Conservation (phyloP, 2,888 invertebrate species). For the Hemithea aestivaria region DNA sequence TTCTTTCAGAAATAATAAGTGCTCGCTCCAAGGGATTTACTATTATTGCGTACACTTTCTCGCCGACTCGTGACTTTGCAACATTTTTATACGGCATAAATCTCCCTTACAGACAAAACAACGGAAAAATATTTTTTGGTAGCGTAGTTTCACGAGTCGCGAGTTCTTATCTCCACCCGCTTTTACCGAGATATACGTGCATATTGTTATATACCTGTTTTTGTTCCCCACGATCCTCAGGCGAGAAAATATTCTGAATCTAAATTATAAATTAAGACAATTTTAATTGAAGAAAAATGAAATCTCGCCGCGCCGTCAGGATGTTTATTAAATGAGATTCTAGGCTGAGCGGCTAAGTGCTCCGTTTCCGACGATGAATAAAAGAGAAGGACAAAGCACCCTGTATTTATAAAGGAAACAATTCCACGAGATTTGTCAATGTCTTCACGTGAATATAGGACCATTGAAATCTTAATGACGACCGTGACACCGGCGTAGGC, state of each 20-base stretch:
- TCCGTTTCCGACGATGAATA: constrained; percentile 20
- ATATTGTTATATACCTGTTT: too few species aligned
- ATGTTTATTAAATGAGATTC: constrained; percentile 21
- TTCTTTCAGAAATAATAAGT: constrained; percentile 8
- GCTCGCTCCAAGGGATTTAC: constrained; percentile 20
- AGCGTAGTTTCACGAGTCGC: constrained; percentile 5
- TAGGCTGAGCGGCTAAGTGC: constrained; percentile 24
- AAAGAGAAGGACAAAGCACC: constrained; percentile 22
- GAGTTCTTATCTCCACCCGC: not conserved
- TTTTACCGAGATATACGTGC: too few species aligned
- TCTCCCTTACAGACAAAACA: constrained; percentile 19
- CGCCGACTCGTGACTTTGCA: constrained; percentile 21
- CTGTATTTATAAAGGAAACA: constrained; percentile 27
- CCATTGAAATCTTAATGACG: constrained; percentile 18
- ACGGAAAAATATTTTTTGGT: constrained; percentile 10
- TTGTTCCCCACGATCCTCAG: too few species aligned
- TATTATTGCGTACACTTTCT: constrained; percentile 23
- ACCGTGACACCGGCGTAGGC: constrained; percentile 12
- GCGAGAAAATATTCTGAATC: too few species aligned
- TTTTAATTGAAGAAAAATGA: not conserved
- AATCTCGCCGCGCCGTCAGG: constrained; percentile 4
- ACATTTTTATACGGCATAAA: constrained; percentile 22
- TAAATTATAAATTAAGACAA: not conserved
- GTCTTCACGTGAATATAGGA: constrained; percentile 24
- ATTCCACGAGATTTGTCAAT: constrained; percentile 25